Evolutionary conservation across 1,140 invertebrate genomes (phyloP).

Genomic region (Cydia amplana): DNA sequence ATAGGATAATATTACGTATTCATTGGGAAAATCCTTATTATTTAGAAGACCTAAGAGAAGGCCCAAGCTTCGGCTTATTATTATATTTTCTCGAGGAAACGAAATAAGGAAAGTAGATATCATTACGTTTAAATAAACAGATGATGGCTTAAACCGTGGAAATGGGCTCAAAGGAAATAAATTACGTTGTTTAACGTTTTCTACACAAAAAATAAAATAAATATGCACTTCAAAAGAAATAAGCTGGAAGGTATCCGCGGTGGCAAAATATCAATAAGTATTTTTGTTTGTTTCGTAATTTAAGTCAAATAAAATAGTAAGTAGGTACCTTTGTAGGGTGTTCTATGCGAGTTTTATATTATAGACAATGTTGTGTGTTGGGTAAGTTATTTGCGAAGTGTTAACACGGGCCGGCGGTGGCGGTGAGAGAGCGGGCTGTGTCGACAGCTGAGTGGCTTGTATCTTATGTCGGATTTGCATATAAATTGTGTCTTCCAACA

Average conservation of each 20-base stretch:
- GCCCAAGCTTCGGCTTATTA: conserved; percentile 11
- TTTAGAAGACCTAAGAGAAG: conserved; percentile 1
- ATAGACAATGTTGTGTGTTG: not conserved
- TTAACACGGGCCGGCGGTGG: conserved; percentile 57
- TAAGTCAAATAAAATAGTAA: conserved; percentile 11
- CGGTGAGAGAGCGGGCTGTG: conserved; percentile 39
- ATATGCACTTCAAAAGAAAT: conserved; percentile 31
- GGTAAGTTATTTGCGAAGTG: conserved; percentile 71
- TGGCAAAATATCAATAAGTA: conserved; percentile 32
- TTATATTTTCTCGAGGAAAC: conserved; percentile 20
- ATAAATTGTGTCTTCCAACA: conserved; percentile 78
- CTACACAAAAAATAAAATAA: conserved; percentile 11
- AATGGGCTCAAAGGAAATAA: conserved; percentile 31
- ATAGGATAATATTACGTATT: conserved; percentile 17
- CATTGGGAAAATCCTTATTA: conserved; percentile 34
- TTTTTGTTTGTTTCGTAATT: conserved; percentile 16
- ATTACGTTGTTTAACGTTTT: conserved; percentile 29
- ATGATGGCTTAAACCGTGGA: conserved; percentile 31
- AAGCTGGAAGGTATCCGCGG: conserved; percentile 12
- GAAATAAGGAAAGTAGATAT: conserved; percentile 25
- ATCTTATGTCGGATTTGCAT: conserved; percentile 76
- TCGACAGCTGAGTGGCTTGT: conserved; percentile 63
- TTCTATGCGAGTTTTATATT: not conserved
- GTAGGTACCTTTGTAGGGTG: not conserved
- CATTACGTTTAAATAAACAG: conserved; percentile 32